Base-by-base conservation (phyloP, 2,797 vertebrate species). In the Myripristis jacobus region DNA sequence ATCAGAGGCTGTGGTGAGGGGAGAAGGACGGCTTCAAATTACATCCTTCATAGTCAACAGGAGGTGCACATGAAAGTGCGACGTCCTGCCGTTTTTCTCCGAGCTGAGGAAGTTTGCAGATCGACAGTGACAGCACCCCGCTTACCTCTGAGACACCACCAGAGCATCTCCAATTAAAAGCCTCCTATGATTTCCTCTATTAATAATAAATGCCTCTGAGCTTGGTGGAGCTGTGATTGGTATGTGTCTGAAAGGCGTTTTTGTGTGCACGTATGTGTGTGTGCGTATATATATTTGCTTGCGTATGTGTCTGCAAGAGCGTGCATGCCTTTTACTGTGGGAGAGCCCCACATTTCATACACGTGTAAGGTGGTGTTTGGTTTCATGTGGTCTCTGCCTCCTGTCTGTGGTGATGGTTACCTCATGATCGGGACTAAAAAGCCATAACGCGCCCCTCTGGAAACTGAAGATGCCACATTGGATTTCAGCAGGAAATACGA, bases 391-490 rank as follows among this genome's bases (percentile, higher is more conserved):
- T 87, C 89, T 82, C 59, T 63, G 79, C 70, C 88, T 90, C 87
- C 90, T 89, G 81, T 86, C 87, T 88, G 89, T 85, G 91, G 83
- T 58, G 75, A 84, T 83, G 81, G 83, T 90, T 84, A 69, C 81
- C 82, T 89, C 70, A 87, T 88, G 85, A 89, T 91, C 82, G 75
- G 54, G 71, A 90, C 79, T 85, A 84, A 85, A 91, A 91, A 89
- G 75, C 84, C 79, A 71, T 83, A 90, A 89, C 63, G 74, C 19
- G 65, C 78, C 85, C 89, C 76, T 89, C 36, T 85, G 88, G 93
- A 94, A 94, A 94, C 91, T 89, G 73, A 91, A 93, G 91, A 92
- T 81, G 91, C 87, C 92, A 93, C 92, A 92, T 93, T 93, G 85
- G 89, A 88, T 94, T 94, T 91, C 91, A 92, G 74, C 78, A 87